Evolutionary conservation across 2,888 invertebrate species (phyloP).

Genomic region (Apodemia mormo): DNA sequence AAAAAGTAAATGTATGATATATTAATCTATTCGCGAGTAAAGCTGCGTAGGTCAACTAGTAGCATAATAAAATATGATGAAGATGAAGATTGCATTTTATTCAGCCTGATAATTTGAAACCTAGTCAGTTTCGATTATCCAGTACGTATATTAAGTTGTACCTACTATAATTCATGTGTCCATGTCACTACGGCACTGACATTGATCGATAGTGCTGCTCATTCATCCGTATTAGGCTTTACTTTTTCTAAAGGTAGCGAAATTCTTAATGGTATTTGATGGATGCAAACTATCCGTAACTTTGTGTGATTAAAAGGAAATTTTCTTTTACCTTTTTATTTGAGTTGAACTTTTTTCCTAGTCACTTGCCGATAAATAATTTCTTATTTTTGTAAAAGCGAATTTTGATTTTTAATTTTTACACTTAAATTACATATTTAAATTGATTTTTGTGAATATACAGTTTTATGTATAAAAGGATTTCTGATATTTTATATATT

Average conservation of each 20-base stretch:
- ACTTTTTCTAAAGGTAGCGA: conserved; percentile 8
- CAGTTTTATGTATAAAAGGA: no score
- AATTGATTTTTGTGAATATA: no score
- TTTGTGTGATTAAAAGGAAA: not conserved
- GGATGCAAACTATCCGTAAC: not conserved
- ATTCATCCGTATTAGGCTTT: conserved; percentile 8
- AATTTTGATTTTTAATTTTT: no score
- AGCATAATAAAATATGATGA: no score
- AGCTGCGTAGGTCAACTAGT: no score
- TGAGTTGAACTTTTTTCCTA: not conserved
- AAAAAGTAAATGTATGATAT: no score
- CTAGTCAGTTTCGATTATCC: not conserved
- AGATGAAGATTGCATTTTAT: no score
- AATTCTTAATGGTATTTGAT: conserved; percentile 11
- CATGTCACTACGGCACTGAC: conserved; percentile 6
- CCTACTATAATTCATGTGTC: conserved; percentile 12
- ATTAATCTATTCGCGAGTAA: no score
- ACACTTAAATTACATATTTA: no score
- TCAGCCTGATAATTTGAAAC: not conserved
- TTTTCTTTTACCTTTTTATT: not conserved
- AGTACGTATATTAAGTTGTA: not conserved
- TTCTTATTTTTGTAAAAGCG: no score
- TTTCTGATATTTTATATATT: no score
- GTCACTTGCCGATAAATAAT: not conserved
- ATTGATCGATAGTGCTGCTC: conserved; percentile 5